Evolutionary conservation across 2,113 vertebrate species (phyloP).

Genomic region (Heptranchias perlo): DNA sequence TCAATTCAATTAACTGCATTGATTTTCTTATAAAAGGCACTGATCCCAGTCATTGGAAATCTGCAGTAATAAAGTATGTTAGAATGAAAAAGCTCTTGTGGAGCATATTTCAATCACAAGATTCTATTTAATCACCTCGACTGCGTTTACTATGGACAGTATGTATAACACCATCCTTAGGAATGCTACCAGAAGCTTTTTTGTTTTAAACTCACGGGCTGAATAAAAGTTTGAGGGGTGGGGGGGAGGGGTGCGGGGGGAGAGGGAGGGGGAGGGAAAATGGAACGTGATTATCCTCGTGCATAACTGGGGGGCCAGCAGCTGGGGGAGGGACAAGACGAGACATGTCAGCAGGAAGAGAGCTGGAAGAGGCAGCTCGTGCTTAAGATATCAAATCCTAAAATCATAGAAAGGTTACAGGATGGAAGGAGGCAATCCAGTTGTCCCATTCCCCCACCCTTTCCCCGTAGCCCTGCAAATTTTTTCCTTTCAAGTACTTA

Average conservation of each 20-base stretch:
- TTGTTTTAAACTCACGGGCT: background rate
- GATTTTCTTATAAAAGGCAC: background rate
- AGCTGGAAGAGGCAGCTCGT: too few species aligned
- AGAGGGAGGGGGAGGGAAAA: too few species aligned
- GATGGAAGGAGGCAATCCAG: too few species aligned
- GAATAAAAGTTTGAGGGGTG: background rate
- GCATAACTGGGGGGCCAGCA: too few species aligned
- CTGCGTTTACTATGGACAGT: background rate
- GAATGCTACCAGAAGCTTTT: background rate
- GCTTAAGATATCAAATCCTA: too few species aligned
- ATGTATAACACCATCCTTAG: too few species aligned
- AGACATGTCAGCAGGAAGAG: background rate
- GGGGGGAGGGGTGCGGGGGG: background rate
- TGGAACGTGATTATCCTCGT: background rate
- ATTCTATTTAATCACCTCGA: background rate
- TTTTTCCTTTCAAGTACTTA: too few species aligned
- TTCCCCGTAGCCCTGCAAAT: too few species aligned
- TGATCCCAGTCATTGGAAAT: background rate
- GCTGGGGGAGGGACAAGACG: background rate
- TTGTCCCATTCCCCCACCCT: too few species aligned
- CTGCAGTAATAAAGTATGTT: background rate
- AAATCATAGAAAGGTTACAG: too few species aligned
- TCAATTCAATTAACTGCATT: background rate
- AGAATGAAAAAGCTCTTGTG: background rate
- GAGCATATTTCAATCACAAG: background rate